Base-by-base conservation (phyloP, 2,888 invertebrate genomes). In the Spodoptera exigua region DNA sequence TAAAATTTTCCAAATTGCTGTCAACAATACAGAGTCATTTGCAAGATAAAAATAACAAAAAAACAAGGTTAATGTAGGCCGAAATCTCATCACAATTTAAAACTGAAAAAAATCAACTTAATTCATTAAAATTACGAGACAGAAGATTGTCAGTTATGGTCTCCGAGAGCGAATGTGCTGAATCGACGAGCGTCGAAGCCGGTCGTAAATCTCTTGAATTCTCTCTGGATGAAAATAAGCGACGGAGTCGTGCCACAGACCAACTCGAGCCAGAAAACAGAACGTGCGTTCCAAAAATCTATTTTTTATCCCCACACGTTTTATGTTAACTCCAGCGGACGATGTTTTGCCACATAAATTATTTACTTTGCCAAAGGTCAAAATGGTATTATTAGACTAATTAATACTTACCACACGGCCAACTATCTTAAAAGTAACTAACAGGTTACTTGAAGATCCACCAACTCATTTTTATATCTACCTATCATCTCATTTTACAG, bases 161-260 rank as follows among this genome's bases (percentile, higher is more conserved):
- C 87, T 84, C 81, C 78, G 85, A 84, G 86, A 84, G 81, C 82
- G 87, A 88, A 91, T 89, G 88, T 89, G 91, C 92, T 91, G 92
- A 92, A 91, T 91, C 86, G 88, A 84, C 86, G 88, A 87, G 83
- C 84, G 86, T 70, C 86, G 83, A 87, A 86, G 88, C 82, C 87
- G 89, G 83, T 91, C 91, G 88, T 93, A 92, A 93, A 93, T 93
- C 91, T 87, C 82, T 78, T 78, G 81, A 82, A 83, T 87, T 87
- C 87, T 82, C 83, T 87, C 83, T 79, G 85, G 85, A 89, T 89
- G 88, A 89, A 92, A 91, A 92, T 90, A 91, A 87, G 85, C 82
- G 87, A 85, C 83, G 80, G 81, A 83, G 83, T 76, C 81, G 74
- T 65, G 76, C 81, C 69, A 74, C 57, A 65, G 62, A 52, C 67